These are phyloP conservation scores for Yponomeuta malinellus DNA, from an alignment of 2,888 invertebrate genomes.

Conservation along the genomic window DNA sequence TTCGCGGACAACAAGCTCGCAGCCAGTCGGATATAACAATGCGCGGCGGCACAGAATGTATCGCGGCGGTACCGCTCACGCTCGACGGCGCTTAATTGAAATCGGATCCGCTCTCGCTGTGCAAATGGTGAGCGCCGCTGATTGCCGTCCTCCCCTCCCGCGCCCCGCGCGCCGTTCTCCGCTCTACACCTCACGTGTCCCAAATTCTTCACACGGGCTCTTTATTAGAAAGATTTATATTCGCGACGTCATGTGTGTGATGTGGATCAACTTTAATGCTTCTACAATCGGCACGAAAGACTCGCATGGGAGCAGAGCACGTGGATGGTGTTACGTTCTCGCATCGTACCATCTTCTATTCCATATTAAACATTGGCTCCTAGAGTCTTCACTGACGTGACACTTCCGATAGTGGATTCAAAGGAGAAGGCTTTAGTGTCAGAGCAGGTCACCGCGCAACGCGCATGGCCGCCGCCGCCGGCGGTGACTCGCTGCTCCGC, in stretches of 20 bases:
- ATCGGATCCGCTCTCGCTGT: background rate
- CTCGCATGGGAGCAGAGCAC: too few relatives aligned
- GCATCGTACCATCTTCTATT: too few relatives aligned
- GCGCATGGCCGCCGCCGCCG: background rate
- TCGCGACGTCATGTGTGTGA: background rate
- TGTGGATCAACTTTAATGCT: background rate
- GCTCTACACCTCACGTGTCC: background rate
- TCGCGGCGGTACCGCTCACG: slow-evolving; percentile 24
- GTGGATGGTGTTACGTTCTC: too few relatives aligned
- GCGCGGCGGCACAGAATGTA: background rate
- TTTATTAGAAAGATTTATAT: background rate
- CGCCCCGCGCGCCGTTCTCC: background rate
- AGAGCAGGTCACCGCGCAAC: background rate
- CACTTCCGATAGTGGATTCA: background rate
- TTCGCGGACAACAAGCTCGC: background rate
- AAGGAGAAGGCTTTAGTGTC: background rate
- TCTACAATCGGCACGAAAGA: too few relatives aligned
- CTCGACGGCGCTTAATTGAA: slow-evolving; percentile 25
- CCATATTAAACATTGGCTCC: too few relatives aligned
- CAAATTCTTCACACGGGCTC: background rate
- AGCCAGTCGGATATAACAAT: background rate
- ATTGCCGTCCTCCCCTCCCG: background rate
- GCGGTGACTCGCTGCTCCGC: background rate
- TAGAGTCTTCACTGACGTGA: too few relatives aligned
- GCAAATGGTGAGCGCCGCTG: background rate